These are phyloP conservation scores for Parambassis ranga DNA, from an alignment of 2,797 vertebrate species.

Conservation along the genomic window DNA sequence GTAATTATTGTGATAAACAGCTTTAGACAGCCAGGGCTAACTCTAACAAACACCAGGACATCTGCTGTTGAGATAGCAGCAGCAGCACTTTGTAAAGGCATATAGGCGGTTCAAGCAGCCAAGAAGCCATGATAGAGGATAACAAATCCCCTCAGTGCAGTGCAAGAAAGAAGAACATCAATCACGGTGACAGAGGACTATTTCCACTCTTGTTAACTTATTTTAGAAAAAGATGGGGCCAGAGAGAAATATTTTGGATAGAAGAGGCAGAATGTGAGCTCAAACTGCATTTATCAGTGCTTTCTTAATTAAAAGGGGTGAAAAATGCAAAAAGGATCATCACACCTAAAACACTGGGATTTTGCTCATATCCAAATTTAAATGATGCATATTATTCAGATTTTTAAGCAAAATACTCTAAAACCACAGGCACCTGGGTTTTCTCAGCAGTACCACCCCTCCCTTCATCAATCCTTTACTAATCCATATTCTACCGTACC, in stretches of 20 bases:
- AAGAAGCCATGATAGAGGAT: conserved; percentile 33
- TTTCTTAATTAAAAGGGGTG: not conserved
- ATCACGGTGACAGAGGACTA: conserved; percentile 53
- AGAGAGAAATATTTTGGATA: conserved; percentile 18
- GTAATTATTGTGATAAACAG: conserved; percentile 62
- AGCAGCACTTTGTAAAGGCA: conserved; percentile 29
- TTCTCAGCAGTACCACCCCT: not conserved
- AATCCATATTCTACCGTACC: conserved; percentile 37
- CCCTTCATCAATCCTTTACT: conserved; percentile 31
- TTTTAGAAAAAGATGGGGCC: conserved; percentile 44
- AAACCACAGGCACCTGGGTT: not conserved
- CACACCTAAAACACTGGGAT: not conserved
- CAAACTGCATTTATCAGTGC: conserved; percentile 31
- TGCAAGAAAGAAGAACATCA: conserved; percentile 59
- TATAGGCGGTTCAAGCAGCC: conserved; percentile 28
- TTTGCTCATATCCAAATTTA: too few species aligned
- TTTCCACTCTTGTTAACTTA: conserved; percentile 62
- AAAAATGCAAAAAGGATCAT: not conserved
- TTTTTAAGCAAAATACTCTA: conserved; percentile 7
- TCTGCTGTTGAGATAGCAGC: conserved; percentile 53
- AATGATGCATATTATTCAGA: too few species aligned
- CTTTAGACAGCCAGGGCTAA: conserved; percentile 49
- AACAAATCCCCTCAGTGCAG: conserved; percentile 56
- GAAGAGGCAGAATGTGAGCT: conserved; percentile 12
- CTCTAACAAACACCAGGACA: conserved; percentile 46